Base-by-base conservation (phyloP, 2,888 invertebrate genomes). In the Gnatocerus cornutus region DNA sequence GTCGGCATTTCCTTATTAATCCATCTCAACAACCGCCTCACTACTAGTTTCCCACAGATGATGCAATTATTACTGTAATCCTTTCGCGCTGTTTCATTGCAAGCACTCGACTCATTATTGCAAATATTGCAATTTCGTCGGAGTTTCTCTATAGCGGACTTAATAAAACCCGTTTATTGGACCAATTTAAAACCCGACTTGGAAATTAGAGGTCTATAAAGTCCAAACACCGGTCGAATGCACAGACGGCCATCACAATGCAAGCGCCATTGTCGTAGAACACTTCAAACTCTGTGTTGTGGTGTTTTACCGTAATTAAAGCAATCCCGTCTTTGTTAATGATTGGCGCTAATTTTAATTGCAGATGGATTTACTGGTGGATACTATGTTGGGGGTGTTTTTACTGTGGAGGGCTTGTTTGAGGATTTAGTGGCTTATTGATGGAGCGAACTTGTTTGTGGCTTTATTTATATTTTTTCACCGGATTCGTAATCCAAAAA, bases 91-190 rank as follows among this genome's bases (percentile, higher is more conserved):
- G 56, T 46, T 46, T 3, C 33, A 58, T 13, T 58, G 58, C 58
- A 58, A 41, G 21, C 58, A 58, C 43, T 58, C 45, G 46, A 33
- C 13, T 27, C 37, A 50, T 61, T 50, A 61, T 61, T 61, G 61
- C 61, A 61, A 61, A 61, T 61, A 61, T 61, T 61, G 50, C 61
- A 48, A 61, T 61, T 63, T 63, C 63, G 52, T 33, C 10, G 21
- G 16, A 63, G 52, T 63, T 63, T 30, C 63, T 53, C 63, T 16
- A 53, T 63, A 39, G 50, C 63, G 52, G 41, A 63, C 63, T 63
- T 63, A 63, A 63, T 63, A 52, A 63, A 63, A 52, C 41, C 27
- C 52, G 63, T 63, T 21, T 53, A 53, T 12, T 41, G 21, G 43
- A 52, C 39, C 53, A 53, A 63, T 63, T 63, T 63, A 63, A 63